Evolutionary conservation across 2,113 vertebrate species (phyloP).

Genomic region (Oreochromis spilurus): DNA sequence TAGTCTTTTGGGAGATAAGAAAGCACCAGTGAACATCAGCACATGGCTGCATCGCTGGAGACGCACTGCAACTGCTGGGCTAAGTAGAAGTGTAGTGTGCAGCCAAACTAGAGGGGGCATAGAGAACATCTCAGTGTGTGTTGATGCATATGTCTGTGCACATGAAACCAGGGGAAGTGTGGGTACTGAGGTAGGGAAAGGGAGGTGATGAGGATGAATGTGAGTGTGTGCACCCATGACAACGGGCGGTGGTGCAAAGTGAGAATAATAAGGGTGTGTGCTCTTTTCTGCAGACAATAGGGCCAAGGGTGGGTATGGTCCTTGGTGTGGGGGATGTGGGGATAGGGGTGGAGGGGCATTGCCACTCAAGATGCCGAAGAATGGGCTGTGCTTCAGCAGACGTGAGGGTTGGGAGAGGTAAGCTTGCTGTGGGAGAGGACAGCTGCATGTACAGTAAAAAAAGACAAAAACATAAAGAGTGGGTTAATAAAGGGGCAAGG

Average conservation of each 20-base stretch:
- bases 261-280: conserved; percentile 40
- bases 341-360: neutral
- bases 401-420: neutral
- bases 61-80: conserved; percentile 22
- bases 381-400: neutral
- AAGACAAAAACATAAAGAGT: neutral
- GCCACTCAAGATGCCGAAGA: neutral
- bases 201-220: conserved; percentile 52
- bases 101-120: conserved; percentile 4
- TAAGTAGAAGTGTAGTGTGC: conserved; percentile 1
- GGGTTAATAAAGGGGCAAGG: conserved; percentile 21
- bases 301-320: conserved; percentile 9
- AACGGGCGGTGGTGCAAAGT: conserved; percentile 14
- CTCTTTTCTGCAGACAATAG: conserved; percentile 43
- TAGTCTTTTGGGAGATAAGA: conserved; percentile 38
- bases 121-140: conserved; percentile 5
- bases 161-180: neutral
- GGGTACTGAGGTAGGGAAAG: conserved; percentile 7
- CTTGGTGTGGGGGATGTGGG: neutral
- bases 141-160: neutral
- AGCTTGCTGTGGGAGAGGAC: conserved; percentile 23
- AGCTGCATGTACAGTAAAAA: conserved; percentile 36
- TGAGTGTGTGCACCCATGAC: conserved; percentile 8
- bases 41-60: conserved; percentile 45
- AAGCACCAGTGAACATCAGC: conserved; percentile 17